Evolutionary conservation across 2,797 vertebrate genomes (phyloP), one percentile per base, ranked within the genome.

Genomic region (Chiloscyllium punctatum): DNA sequence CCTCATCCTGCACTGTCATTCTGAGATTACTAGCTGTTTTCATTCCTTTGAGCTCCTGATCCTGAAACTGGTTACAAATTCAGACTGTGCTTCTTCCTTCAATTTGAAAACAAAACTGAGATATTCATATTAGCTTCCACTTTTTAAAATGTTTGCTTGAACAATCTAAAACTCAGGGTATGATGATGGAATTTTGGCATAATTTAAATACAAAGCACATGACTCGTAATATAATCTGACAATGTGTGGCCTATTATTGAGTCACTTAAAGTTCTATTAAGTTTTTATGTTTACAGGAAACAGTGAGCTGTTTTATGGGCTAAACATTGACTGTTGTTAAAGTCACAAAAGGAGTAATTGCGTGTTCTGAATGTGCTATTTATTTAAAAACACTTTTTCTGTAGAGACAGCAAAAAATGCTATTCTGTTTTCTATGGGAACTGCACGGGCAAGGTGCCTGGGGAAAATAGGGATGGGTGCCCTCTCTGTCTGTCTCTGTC

Each of bases 261-360:
- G 87, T 92, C 90, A 69, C n/a, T 92, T 92, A 92, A 92, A 92
- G n/a, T 68, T 92, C 90, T 69, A n/a, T 92, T 92, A 92, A 69
- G 18, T 92, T 69, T n/a, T n/a, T 68, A 66, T 66, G n/a, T 92
- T 92, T 92, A 92, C 23, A 69, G 21, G 90, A 92, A 92, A 92
- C 90, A 69, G 90, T 92, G 62, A 92, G 25, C 62, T n/a, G 42
- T 69, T 92, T 92, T 37, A 69, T 92, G 90, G 33, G 62, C 68
- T 37, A 92, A 92, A 68, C n/a, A 92, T 69, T 92, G 90, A 69
- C 69, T 92, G 90, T 42, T 92, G 90, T 69, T 92, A 27, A 37
- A 92, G n/a, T 92, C 90, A 92, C 90, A 92, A 92, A 69, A 92
- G 66, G 62, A 92, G 62, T 18, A 66, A 91, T 91, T 91, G 88